Percentiles rank a stretch among this genome's conserved stretches.
phyloP scores from a whole-genome alignment of 2,888 invertebrate genomes.

The Nymphalis urticae region DNA sequence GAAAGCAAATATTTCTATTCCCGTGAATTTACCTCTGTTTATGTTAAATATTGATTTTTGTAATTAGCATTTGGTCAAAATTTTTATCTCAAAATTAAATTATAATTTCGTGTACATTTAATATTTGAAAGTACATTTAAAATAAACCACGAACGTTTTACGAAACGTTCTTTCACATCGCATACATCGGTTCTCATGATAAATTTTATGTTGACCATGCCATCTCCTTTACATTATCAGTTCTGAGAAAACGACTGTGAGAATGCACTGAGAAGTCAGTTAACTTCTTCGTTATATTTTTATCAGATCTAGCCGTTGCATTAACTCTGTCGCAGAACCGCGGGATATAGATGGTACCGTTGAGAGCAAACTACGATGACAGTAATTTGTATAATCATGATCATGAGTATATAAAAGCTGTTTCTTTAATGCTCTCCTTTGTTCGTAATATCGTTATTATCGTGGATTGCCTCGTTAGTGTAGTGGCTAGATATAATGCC shows the following conservation, averaged over 20 bases:
- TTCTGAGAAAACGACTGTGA: constrained; percentile 5
- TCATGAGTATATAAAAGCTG: constrained; percentile 15
- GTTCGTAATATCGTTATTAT: background rate
- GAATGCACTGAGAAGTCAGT: constrained; percentile 5
- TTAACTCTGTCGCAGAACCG: constrained; percentile 3
- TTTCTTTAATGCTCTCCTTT: constrained; percentile 2
- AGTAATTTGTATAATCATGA: constrained; percentile 10
- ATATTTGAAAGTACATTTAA: too few species aligned
- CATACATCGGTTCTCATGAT: background rate
- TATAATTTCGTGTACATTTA: too few species aligned
- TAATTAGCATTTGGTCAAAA: too few species aligned
- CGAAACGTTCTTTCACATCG: background rate
- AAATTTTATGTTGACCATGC: background rate
- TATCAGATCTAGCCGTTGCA: constrained; percentile 10
- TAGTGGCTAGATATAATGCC: too few species aligned
- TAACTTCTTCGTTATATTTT: background rate
- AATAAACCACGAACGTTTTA: background rate
- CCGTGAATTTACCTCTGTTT: too few species aligned
- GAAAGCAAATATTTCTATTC: too few species aligned
- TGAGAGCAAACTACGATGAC: constrained; percentile 6
- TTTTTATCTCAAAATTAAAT: too few species aligned
- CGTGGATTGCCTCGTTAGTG: too few species aligned
- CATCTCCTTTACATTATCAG: background rate
- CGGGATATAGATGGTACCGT: constrained; percentile 5
- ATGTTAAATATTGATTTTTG: too few species aligned